Evolutionary conservation across 2,888 invertebrate genomes (phyloP).

Genomic region (Frankliniella intonsa): DNA sequence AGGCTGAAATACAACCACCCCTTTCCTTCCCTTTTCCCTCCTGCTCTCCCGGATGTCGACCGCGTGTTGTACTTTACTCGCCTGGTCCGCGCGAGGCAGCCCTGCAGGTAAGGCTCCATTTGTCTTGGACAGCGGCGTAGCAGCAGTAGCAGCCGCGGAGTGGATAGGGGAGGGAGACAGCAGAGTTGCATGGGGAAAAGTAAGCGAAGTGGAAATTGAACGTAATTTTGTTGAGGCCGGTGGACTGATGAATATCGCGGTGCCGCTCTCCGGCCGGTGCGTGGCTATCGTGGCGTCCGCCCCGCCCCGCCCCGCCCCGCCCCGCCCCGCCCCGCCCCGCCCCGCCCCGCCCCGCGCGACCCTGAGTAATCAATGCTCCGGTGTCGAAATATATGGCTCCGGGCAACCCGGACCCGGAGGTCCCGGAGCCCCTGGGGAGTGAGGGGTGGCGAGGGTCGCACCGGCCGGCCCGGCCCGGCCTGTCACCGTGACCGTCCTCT

Average conservation of each 20-base stretch:
- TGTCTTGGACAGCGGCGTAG: background rate
- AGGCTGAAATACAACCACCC: background rate
- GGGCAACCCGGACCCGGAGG: background rate
- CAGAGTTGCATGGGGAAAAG: no score
- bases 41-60: background rate
- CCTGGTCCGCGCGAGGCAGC: no score
- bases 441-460: background rate
- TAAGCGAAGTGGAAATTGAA: no score
- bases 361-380: slow-evolving; percentile 19
- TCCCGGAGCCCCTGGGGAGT: background rate
- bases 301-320: background rate
- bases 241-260: background rate
- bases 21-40: no score
- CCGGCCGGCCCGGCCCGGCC: background rate
- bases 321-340: background rate
- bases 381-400: slow-evolving; percentile 16
- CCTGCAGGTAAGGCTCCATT: background rate
- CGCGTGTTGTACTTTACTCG: background rate
- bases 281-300: background rate
- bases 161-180: background rate
- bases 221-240: no score
- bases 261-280: background rate
- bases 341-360: background rate
- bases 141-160: background rate
- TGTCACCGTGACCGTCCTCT: background rate